Base-by-base conservation (phyloP, 2,888 invertebrate species). In the Cactoblastis cactorum region DNA sequence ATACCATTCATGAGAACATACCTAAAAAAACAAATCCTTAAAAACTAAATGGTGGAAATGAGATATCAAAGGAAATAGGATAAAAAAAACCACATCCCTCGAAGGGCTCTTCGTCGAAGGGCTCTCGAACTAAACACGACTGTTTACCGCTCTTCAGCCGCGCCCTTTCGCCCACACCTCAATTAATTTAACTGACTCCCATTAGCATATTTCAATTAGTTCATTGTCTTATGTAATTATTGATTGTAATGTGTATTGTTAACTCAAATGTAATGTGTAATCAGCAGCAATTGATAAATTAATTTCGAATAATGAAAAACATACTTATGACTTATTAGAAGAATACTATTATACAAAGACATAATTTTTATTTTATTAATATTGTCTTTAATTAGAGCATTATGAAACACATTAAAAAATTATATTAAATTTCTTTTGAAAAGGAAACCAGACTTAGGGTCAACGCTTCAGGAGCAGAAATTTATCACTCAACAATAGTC, bases 151-250 rank as follows among this genome's bases (percentile, higher is more conserved):
- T 46, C 47, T 45, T 41, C 12, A 37, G 35, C 35, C 35, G 24
- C 47, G 24, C 51, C 51, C 53, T 54, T 53, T 51, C 50, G 53
- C 58, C 56, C 54, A 57, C 58, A 57, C 58, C 58, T 57, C 56
- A 57, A 58, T 58, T 60, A 58, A 58, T 60, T 60, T 55, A 54
- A 56, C 55, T 57, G 58, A 59, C 57, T 62, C 60, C 58, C 58
- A 62, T 62, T 58, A 58, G 49, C 51, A 53, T 54, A 54, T 53
- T 53, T 55, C 53, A 58, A 58, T 58, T 58, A 62, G 56, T 60
- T 55, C 49, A 43, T 48, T 48, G 49, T 45, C 48, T 51, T 50
- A 50, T 54, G 50, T 51, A 50, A 52, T 54, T 54, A 48, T 38
- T 46, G 52, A 48, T 43, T 54, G 51, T 57, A 52, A 55, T 53